These are phyloP conservation scores for Danio aesculapii DNA, from an alignment of 2,797 vertebrate species.

Conservation along the genomic window DNA sequence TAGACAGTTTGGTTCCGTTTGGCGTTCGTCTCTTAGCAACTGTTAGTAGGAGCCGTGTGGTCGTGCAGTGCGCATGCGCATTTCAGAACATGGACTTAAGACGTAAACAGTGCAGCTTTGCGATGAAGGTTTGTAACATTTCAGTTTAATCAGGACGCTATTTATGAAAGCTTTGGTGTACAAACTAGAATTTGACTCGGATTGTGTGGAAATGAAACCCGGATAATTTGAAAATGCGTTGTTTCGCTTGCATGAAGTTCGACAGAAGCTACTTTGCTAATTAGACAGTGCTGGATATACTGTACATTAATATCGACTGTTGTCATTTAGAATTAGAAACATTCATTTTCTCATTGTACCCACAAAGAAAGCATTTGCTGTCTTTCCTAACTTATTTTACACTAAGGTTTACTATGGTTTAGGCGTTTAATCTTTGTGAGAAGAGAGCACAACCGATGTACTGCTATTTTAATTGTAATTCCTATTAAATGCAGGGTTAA, in stretches of 20 bases:
- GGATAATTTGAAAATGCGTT: background rate
- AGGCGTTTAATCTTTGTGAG: background rate
- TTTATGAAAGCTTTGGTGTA: background rate
- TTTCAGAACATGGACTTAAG: background rate
- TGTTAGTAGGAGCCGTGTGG: background rate
- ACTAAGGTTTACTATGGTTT: background rate
- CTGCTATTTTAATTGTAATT: background rate
- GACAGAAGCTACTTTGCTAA: background rate
- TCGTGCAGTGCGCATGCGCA: background rate
- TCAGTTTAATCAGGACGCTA: background rate
- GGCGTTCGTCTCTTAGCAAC: slow-evolving; percentile 75
- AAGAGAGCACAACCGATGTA: background rate
- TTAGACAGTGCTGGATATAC: background rate
- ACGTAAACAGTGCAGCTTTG: background rate
- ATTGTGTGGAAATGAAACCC: background rate
- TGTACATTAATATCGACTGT: too few relatives aligned
- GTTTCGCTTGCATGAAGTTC: background rate
- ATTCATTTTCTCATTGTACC: background rate
- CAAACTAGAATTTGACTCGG: background rate
- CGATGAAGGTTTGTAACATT: slow-evolving; percentile 6
- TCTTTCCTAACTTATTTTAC: background rate
- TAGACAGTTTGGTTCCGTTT: slow-evolving; percentile 52
- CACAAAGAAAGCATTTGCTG: background rate
- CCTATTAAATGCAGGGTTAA: background rate
- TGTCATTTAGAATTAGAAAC: background rate